Evolutionary conservation across 2,113 vertebrate species (phyloP), one percentile per base, ranked within the genome.

Genomic region (Chunga burmeisteri): DNA sequence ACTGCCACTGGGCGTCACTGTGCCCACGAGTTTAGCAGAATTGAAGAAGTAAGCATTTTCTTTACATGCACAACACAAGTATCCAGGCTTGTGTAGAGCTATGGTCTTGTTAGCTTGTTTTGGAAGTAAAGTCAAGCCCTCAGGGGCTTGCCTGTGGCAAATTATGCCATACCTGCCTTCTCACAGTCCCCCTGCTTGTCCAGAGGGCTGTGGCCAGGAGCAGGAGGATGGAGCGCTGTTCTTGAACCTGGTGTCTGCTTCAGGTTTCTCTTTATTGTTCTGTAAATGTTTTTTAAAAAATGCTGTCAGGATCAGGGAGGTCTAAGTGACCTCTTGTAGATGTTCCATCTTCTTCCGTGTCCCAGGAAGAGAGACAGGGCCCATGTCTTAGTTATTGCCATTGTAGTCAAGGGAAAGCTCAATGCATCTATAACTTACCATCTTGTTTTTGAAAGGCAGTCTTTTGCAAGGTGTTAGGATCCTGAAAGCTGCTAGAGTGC

Each of bases 1-100:
- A 26, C 58, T 79, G 72, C 96, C 93, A 85, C 91, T 81, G 86
- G 91, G 86, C 13, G 77, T 94, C 88, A 81, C 95, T 93, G 63
- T 91, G 52, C 68, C n/a, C 81, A 65, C 3, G 11, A 59, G n/a
- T 61, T 88, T 65, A 68, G 70, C 36, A 61, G 61, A 63, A 78
- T 1, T 8, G 29, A 47, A 42, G 22, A 4, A 1, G 5, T 6
- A 47, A 65, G 38, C 13, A 4, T 53, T 78, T 74, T 70, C n/a
- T 67, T 67, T 40, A 47, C 6, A 11, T 4, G 13, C 10, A 1
- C 56, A 21, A 10, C 18, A 27, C 34, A n/a, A 78, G 44, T 55
- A 59, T 5, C 15, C 12, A 13, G 38, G 14, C 26, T 74, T 74
- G 23, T 62, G 34, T 7, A 52, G 20, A 81, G 2, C 18, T 13